Base-by-base conservation (phyloP, 2,113 vertebrate species). In the Apteryx owenii region DNA sequence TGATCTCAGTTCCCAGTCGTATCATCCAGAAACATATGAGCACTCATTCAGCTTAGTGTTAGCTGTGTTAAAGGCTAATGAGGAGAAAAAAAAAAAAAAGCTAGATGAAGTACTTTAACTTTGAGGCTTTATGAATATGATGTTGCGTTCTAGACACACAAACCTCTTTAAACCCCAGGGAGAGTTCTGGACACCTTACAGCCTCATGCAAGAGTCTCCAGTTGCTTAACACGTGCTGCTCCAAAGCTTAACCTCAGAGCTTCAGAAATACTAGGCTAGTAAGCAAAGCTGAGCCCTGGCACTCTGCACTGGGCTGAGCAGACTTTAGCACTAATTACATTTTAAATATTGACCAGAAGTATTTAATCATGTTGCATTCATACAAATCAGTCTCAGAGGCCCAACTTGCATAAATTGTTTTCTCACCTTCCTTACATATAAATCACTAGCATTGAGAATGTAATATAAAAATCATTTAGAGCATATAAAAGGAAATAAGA, bases 1-100 rank as follows among this genome's bases (percentile, higher is more conserved):
- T 96, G 95, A 96, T 78, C 89, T 96, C 95, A 91, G 89, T 91
- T 96, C 93, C 91, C 91, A 91, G 53, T 85, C 71, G 89, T 85
- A 78, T 96, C 88, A 92, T 97, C 92, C 26, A 31, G 88, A 81
- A 94, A 78, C 79, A 89, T 17, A 44, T 7, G 83, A 83, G 88
- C 60, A 88, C 42, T 28, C 60, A 78, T 38, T 48, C 82, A 90
- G 60, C 56, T 60, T 60, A 60, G 29, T 3, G 3, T 48, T 44
- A 76, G 78, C 23, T 58, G 50, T 31, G 38, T 51, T 89, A 56
- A 82, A 88, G 17, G 50, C 68, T 83, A 83, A 77, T 0, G 0
- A 89, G 42, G 51, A 9, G 36, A 51, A 71, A 38, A 72, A 82
- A 56, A 91, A 70, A 38, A 38, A 38, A 38, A 38, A 46, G 13